Conservation (phyloP, 2,888 invertebrate genomes). For the Arge pagana region DNA sequence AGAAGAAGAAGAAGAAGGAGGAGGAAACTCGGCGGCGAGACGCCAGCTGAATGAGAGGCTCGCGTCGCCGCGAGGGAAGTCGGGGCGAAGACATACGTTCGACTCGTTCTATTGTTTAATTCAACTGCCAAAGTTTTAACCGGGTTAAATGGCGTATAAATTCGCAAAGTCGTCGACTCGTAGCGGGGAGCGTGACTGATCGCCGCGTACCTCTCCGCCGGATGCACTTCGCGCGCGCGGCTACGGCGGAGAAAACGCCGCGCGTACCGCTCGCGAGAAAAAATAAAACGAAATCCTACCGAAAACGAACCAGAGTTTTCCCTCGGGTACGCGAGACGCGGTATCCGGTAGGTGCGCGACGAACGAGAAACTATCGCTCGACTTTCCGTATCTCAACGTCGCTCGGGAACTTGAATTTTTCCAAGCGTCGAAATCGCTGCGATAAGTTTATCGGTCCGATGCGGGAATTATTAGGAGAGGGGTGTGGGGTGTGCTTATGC, state of each 20-base stretch:
- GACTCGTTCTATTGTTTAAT: constrained; percentile 54
- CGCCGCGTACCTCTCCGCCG: neutral
- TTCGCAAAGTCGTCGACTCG: constrained; percentile 33
- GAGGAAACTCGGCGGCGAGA: constrained; percentile 23
- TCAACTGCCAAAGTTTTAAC: constrained; percentile 55
- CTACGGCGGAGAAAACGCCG: no score
- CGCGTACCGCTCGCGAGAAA: neutral
- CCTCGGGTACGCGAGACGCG: no score
- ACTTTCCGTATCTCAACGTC: no score
- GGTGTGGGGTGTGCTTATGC: no score
- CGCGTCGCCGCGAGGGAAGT: no score
- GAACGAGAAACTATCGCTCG: no score
- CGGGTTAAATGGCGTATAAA: constrained; percentile 53
- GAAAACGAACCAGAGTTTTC: neutral
- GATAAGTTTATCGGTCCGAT: no score
- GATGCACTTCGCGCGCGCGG: neutral
- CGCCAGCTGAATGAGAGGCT: constrained; percentile 18
- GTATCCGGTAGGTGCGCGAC: no score
- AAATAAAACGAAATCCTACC: neutral
- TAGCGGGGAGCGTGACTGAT: constrained; percentile 3
- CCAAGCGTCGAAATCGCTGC: no score
- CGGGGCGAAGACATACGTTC: constrained; percentile 45
- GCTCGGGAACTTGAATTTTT: no score
- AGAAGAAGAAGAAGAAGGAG: constrained; percentile 22
- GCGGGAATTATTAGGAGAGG: no score